Evolutionary conservation across 30 jellyfish, hydroid and myxozoan genomes (phyloP), one percentile per base, ranked within the genome.

Genomic region (Turritopsis dohrnii): DNA sequence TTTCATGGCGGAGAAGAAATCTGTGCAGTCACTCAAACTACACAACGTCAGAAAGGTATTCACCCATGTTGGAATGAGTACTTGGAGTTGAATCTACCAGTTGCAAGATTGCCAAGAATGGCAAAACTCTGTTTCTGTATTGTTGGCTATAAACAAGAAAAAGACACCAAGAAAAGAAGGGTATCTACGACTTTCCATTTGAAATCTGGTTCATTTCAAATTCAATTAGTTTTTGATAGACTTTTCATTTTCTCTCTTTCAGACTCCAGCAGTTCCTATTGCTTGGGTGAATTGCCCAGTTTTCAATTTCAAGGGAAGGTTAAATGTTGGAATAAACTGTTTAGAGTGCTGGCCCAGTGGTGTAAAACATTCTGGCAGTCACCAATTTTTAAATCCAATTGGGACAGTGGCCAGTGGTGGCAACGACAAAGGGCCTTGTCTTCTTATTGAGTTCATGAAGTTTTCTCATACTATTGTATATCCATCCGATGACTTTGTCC

Each of bases 1-100:
- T 92, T 88, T 74, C 98, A 92, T 92, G 98, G 98, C 19, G 92
- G 92, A 13, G 98, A 92, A 73, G 84, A 88, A 30, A 60, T 92
- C 8, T 92, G 98, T 71, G 94, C 84, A 52, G 81, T 72, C 7
- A 82, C 71, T 82, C 82, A 73, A 26, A 87, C 98, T 13, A 80
- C 94, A 21, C 65, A 69, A n/a, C 24, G 31, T 17, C 81, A 28
- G n/a, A 85, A 86, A 76, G 91, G 96, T 1, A 65, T 79, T 72
- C 71, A 72, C 72, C 95, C 96, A 29, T 60, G 77, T 23, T 92
- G 98, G 98, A 87, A 87, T 84, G 95, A 92, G 65, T 92, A 71
- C 69, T 28, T 92, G 0, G 95, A 92, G 7, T 92, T 92, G 71
- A 79, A 71, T 29, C 83, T 92, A 28, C 84, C 98, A 71, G 96